phyloP scores from a whole-genome alignment of 2,888 invertebrate species.

The Agrotis clavis region DNA sequence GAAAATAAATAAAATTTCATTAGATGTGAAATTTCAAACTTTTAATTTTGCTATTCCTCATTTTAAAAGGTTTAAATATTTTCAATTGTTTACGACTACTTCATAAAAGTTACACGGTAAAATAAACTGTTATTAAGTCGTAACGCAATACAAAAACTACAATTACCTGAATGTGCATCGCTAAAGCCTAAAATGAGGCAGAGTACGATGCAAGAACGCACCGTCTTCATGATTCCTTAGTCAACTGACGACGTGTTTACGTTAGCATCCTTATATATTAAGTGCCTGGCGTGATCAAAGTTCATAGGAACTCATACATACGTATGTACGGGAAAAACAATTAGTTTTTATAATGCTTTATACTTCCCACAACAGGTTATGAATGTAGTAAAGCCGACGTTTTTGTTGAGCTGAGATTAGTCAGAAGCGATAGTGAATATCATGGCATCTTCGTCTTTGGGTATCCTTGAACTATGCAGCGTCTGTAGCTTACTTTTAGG shows the following conservation, averaged over 20 bases:
- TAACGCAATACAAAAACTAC: constrained; percentile 30
- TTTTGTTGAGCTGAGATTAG: constrained; percentile 65
- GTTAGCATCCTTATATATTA: constrained; percentile 84
- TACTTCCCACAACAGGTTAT: constrained; percentile 66
- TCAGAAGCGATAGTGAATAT: constrained; percentile 64
- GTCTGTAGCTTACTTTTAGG: constrained; percentile 13
- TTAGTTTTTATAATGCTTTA: constrained; percentile 67
- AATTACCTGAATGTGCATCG: constrained; percentile 74
- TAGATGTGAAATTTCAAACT: constrained; percentile 1
- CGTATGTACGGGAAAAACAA: constrained; percentile 78
- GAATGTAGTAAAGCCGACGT: constrained; percentile 55
- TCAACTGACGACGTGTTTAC: constrained; percentile 72
- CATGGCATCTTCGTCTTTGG: constrained; percentile 46
- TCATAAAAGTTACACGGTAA: constrained; percentile 8
- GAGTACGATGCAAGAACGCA: constrained; percentile 72
- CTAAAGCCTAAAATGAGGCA: constrained; percentile 69
- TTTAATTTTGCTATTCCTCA: neutral
- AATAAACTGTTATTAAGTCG: constrained; percentile 27
- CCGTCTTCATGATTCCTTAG: constrained; percentile 78
- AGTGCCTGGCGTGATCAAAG: constrained; percentile 76
- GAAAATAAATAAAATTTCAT: constrained; percentile 62
- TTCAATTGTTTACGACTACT: neutral
- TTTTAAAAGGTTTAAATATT: neutral
- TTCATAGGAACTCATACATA: constrained; percentile 74
- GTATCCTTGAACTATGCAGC: constrained; percentile 57